phyloP scores from a whole-genome alignment of 2,888 invertebrate genomes.

The Dichetophora obliterata region DNA sequence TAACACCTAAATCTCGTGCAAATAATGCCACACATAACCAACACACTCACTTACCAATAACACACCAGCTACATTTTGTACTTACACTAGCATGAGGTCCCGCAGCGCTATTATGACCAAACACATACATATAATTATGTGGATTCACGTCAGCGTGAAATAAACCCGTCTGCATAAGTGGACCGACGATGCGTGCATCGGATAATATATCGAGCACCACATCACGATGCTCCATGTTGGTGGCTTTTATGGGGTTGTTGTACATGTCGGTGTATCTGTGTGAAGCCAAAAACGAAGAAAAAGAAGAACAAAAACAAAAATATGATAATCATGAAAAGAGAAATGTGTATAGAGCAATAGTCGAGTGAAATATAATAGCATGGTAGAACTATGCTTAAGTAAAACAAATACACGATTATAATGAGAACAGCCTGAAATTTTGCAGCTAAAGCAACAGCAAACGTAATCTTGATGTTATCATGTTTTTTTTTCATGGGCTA shows the following conservation, averaged over 20 bases:
- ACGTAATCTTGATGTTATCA: no score
- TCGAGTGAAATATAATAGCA: no score
- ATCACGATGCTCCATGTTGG: constrained; percentile 77
- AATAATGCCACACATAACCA: background rate
- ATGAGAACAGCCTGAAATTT: background rate
- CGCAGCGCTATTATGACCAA: constrained; percentile 85
- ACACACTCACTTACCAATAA: no score
- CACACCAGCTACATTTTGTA: constrained; percentile 51
- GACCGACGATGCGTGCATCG: constrained; percentile 88
- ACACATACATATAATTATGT: constrained; percentile 89
- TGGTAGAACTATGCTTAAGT: background rate
- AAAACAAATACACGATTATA: background rate
- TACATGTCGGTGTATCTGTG: constrained; percentile 75
- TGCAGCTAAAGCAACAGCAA: no score
- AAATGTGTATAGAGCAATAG: background rate
- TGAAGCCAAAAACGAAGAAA: background rate
- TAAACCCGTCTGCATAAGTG: constrained; percentile 81
- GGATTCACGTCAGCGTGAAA: constrained; percentile 82
- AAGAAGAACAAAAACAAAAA: background rate
- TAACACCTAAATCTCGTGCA: background rate
- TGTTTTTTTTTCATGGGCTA: no score
- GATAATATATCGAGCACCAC: constrained; percentile 88
- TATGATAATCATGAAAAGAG: background rate
- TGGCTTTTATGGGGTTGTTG: constrained; percentile 72
- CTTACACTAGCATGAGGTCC: constrained; percentile 84